These are phyloP conservation scores for Phaethon lepturus DNA, from an alignment of 2,113 vertebrate genomes.

Conservation along the genomic window DNA sequence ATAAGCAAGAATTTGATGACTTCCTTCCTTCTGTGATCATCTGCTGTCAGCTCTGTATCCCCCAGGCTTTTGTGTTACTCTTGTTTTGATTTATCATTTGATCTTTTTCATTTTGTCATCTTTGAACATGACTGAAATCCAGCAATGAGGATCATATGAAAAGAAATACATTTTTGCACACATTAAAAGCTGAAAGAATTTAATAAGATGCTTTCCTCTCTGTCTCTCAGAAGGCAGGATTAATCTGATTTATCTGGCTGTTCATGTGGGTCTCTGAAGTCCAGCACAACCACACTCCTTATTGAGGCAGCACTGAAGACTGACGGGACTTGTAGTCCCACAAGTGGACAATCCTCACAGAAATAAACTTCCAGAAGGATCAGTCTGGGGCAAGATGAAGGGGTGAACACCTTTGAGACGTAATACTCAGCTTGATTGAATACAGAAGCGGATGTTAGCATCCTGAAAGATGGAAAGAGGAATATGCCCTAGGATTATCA, in stretches of 20 bases:
- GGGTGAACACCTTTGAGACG: not conserved
- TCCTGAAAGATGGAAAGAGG: not conserved
- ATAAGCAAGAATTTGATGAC: conserved; percentile 53
- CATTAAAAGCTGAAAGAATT: conserved; percentile 16
- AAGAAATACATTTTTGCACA: not conserved
- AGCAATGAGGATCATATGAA: conserved; percentile 42
- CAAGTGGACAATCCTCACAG: not conserved
- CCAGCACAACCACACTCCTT: not conserved
- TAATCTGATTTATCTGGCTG: not conserved
- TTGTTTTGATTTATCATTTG: conserved; percentile 66
- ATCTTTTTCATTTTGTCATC: conserved; percentile 68
- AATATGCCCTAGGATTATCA: not conserved
- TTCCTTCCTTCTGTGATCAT: conserved; percentile 60
- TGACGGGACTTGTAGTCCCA: not conserved
- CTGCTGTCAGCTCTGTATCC: conserved; percentile 59
- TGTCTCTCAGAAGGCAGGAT: not conserved
- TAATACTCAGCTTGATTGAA: not conserved
- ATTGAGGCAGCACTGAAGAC: not conserved
- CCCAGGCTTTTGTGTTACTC: conserved; percentile 58
- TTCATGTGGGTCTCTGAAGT: not conserved
- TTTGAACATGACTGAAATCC: conserved; percentile 44
- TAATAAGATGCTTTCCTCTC: not conserved
- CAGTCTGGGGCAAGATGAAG: not conserved
- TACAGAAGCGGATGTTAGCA: not conserved
- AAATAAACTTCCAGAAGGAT: not conserved